A percentile compares a stretch with the other conserved stretches of the same genome.
These are phyloP conservation scores for Triplophysa yarkandensis DNA, from an alignment of 2,797 vertebrate species.

Conservation along the genomic window DNA sequence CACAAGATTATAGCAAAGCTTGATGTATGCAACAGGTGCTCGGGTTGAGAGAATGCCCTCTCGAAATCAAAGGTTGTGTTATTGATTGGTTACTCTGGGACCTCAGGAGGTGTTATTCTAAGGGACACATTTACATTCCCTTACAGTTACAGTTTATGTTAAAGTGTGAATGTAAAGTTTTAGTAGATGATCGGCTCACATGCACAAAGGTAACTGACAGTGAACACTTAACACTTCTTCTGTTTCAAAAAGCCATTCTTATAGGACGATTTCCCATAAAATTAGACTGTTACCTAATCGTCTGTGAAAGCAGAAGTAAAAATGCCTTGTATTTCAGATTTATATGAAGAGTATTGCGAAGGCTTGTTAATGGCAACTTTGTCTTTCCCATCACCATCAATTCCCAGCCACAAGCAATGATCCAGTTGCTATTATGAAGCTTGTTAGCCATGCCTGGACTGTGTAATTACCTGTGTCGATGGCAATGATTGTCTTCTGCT, in stretches of 20 bases:
- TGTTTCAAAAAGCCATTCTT: conserved; percentile 45
- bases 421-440: conserved; percentile 73
- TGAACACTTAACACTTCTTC: conserved; percentile 21
- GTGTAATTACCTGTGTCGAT: conserved; percentile 77
- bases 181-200: background rate
- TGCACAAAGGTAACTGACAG: background rate
- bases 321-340: conserved; percentile 70
- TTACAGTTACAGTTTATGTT: background rate
- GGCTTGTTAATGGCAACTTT: conserved; percentile 71
- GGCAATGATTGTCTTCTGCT: conserved; percentile 69
- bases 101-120: background rate
- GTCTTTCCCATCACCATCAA: conserved; percentile 70
- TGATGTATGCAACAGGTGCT: conserved; percentile 1
- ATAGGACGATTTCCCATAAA: conserved; percentile 71
- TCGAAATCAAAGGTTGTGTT: conserved; percentile 31
- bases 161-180: background rate
- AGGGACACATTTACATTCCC: background rate
- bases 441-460: conserved; percentile 75
- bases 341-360: conserved; percentile 66
- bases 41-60: background rate
- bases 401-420: conserved; percentile 71
- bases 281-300: conserved; percentile 71
- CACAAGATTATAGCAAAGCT: background rate
- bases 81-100: conserved; percentile 37
- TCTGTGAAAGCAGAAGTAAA: conserved; percentile 66